Evolutionary conservation across 2,888 invertebrate species (phyloP).

Genomic region (Thyatira batis): DNA sequence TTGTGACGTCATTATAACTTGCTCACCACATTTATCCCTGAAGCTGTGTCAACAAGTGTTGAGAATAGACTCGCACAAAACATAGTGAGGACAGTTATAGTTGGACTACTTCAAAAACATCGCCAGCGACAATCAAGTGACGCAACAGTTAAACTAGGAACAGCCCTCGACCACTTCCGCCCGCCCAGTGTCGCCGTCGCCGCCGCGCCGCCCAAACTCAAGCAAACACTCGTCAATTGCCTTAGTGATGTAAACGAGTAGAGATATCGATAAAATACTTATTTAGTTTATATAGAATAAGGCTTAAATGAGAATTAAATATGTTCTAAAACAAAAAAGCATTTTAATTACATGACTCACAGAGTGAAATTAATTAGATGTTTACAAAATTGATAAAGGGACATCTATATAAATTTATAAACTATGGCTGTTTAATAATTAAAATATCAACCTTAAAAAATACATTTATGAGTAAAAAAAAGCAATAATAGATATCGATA

Average conservation of each 20-base stretch:
- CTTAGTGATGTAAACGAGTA: conserved; percentile 49
- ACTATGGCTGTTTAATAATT: not conserved
- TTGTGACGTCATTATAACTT: not conserved
- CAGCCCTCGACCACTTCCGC: conserved; percentile 75
- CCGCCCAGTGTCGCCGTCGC: conserved; percentile 50
- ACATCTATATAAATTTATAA: not conserved
- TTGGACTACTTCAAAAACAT: conserved; percentile 27
- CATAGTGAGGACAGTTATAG: conserved; percentile 18
- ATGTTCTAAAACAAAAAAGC: not conserved
- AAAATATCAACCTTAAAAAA: not conserved
- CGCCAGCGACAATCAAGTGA: conserved; percentile 64
- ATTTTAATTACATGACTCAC: too few species aligned
- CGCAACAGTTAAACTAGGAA: conserved; percentile 77
- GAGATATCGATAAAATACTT: conserved; percentile 29
- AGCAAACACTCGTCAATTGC: conserved; percentile 75
- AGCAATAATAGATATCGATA: conserved; percentile 24
- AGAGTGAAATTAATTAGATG: too few species aligned
- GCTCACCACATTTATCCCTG: not conserved
- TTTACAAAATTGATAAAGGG: too few species aligned
- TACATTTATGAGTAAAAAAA: not conserved
- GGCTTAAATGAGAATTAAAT: not conserved
- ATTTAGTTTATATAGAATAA: conserved; percentile 1
- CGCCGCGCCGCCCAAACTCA: conserved; percentile 64
- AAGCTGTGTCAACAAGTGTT: not conserved
- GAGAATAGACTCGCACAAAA: not conserved